Evolutionary conservation across 2,888 invertebrate genomes (phyloP), one percentile per base, ranked within the genome.

Genomic region (Ischnus inquisitorius): DNA sequence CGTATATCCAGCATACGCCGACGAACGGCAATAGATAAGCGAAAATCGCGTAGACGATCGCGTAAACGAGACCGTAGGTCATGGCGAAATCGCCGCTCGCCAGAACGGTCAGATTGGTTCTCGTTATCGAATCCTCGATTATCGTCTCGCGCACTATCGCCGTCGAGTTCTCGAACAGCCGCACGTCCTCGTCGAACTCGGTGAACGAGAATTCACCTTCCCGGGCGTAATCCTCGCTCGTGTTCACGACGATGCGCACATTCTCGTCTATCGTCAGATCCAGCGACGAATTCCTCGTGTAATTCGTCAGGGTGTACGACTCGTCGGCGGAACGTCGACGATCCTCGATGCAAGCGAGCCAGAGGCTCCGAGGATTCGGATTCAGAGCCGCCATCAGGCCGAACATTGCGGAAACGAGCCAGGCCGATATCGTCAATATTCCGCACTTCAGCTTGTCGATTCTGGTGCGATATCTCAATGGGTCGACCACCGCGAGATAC

Each of bases 1-100:
- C 94, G 92, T 97, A 97, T 92, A 97, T 96, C 92, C 96, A 95
- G 92, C 96, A 96, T 69, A 97, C 96, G 22, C 95, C 95, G n/a
- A 93, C 88, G 84, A 96, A 95, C 0, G 96, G 96, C 2, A 94
- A 89, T 46, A 95, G 88, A 85, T 95, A 95, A 19, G 94, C 94
- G 6, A 95, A 88, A 2, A 94, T 84, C 46, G 94, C 93, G 88
- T 94, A 95, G 2, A 91, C 88, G 39, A 94, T 85, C 0, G 95
- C 93, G 88, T 94, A 95, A 10, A 94, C 86, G 5, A 94, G 91
- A 68, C 94, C 94, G 85, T 94, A 93, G 14, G 92, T 91, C 16
- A 91, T 65, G 81, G 85, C 57, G 79, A 88, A 51, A 12, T 48
- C 22, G 19, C 25, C 16, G 5, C n/a, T n/a, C 0, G 6, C 6